These are phyloP conservation scores for Pithys albifrons DNA, from an alignment of 2,113 vertebrate species.

Conservation along the genomic window DNA sequence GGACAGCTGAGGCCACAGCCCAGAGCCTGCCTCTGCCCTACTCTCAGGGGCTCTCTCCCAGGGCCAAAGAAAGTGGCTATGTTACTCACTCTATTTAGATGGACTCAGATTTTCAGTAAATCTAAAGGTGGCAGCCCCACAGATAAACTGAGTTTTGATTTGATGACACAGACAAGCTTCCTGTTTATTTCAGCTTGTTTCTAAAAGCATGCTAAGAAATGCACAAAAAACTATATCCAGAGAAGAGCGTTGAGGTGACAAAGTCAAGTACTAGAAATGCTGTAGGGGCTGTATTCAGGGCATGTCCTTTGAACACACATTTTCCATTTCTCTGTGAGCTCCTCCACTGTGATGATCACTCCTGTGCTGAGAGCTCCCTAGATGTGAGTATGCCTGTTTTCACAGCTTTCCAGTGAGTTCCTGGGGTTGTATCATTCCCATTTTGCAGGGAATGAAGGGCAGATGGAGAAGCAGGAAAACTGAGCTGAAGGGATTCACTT, in stretches of 20 bases:
- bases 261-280: slow-evolving; percentile 10
- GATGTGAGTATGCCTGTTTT: accelerated
- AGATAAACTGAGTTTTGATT: not conserved
- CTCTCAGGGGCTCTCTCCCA: not conserved
- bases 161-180: slow-evolving; percentile 23
- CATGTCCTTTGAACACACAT: not conserved
- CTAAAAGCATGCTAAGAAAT: slow-evolving; percentile 18
- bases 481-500: not conserved
- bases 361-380: not conserved
- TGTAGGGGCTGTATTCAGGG: not conserved
- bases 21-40: not conserved
- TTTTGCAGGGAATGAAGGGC: not conserved
- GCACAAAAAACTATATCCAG: not conserved
- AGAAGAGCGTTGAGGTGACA: not conserved
- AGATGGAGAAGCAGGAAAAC: not conserved
- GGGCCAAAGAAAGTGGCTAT: not conserved
- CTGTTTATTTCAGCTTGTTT: slow-evolving; percentile 32
- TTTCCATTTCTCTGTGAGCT: not conserved
- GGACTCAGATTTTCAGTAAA: not conserved
- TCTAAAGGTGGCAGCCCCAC: not conserved
- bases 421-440: not conserved
- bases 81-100: accelerated
- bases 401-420: not conserved
- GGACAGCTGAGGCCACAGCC: not conserved
- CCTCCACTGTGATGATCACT: not conserved